Evolutionary conservation across 2,113 vertebrate genomes (phyloP).

Genomic region (Chaetura pelagica): DNA sequence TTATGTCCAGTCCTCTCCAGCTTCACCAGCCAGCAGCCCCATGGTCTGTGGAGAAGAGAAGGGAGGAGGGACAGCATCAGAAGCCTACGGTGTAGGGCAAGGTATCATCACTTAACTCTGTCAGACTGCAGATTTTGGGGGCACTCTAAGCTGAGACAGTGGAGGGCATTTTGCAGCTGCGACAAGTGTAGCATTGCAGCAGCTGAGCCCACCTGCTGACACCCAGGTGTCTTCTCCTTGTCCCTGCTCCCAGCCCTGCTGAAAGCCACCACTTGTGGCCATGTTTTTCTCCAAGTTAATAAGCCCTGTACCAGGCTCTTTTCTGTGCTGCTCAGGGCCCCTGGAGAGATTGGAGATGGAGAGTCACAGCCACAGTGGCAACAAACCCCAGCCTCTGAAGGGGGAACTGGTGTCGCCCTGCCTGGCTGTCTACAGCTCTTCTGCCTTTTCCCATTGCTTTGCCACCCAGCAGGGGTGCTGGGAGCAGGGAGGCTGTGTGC

Average conservation of each 20-base stretch:
- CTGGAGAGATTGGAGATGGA: background rate
- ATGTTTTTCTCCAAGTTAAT: background rate
- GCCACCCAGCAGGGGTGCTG: background rate
- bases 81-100: background rate
- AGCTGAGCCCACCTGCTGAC: background rate
- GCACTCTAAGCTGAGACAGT: background rate
- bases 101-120: background rate
- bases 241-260: background rate
- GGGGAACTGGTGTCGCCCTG: background rate
- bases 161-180: background rate
- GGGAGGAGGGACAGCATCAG: background rate
- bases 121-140: background rate
- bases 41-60: background rate
- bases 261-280: background rate
- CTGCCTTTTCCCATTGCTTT: background rate
- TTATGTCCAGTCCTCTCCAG: background rate
- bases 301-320: background rate
- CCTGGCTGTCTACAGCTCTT: background rate
- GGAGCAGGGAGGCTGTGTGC: accelerated
- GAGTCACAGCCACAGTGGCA: background rate
- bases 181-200: background rate
- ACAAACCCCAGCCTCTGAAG: background rate
- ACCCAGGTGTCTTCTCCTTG: background rate
- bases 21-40: background rate
- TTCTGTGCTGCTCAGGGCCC: accelerated